A percentile compares a stretch with the other conserved stretches of the same genome.
Evolutionary conservation across 2,888 invertebrate species (phyloP).

Genomic region (Xestia xanthographa): DNA sequence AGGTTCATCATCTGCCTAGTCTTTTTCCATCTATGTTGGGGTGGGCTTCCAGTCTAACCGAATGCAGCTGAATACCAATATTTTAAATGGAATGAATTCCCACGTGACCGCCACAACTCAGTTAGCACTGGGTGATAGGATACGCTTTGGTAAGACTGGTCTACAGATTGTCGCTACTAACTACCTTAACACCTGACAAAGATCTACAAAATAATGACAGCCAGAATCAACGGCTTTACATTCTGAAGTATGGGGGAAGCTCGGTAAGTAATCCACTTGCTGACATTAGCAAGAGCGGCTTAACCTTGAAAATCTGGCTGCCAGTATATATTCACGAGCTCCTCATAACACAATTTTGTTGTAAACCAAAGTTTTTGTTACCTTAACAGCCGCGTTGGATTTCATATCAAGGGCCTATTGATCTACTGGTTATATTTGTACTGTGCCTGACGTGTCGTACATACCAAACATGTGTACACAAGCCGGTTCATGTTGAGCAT

Average conservation of each 20-base stretch:
- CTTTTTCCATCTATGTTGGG: neutral
- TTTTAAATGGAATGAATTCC: neutral
- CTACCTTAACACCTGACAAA: neutral
- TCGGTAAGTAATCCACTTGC: neutral
- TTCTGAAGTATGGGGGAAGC: neutral
- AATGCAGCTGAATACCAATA: neutral
- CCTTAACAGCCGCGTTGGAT: neutral
- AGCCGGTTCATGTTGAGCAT: slow-evolving; percentile 38
- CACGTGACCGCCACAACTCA: neutral
- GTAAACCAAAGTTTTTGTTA: neutral
- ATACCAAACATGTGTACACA: slow-evolving; percentile 52
- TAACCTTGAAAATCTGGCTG: neutral
- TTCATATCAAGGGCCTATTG: neutral
- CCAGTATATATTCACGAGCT: neutral
- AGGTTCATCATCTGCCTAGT: neutral
- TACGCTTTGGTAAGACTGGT: neutral
- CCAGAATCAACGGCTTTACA: neutral
- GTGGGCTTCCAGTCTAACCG: neutral
- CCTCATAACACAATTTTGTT: neutral
- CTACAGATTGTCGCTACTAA: neutral
- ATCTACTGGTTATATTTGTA: neutral
- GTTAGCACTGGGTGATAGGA: neutral
- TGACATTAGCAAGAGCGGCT: neutral
- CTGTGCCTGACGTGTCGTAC: slow-evolving; percentile 23
- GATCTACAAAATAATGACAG: neutral